Conservation (phyloP, 2,113 vertebrate genomes). For the Bubo blakistoni region DNA sequence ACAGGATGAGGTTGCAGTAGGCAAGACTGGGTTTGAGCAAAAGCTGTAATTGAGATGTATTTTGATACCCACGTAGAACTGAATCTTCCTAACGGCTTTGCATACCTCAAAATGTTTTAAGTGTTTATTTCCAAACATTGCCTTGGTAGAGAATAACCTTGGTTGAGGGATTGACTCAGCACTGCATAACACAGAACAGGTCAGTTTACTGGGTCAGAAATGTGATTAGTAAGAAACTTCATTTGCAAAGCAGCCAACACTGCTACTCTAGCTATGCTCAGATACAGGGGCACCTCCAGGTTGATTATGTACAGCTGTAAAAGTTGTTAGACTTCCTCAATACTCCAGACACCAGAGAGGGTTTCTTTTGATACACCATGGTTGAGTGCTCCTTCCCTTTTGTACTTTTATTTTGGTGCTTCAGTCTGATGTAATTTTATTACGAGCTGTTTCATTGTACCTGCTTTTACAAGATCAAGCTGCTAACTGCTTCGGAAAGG, state of each 20-base stretch:
- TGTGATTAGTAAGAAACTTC: not conserved
- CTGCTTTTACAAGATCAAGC: not conserved
- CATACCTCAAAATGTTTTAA: rapidly evolving
- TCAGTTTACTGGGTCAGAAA: not conserved
- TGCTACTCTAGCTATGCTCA: not conserved
- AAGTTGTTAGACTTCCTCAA: not conserved
- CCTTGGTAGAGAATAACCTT: not conserved
- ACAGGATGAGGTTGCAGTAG: not conserved
- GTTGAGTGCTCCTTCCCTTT: not conserved
- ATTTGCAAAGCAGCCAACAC: not conserved
- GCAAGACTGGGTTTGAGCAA: not conserved
- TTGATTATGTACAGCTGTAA: not conserved
- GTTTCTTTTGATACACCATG: not conserved
- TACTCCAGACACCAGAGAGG: not conserved
- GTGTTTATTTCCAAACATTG: not conserved
- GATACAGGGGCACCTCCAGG: not conserved
- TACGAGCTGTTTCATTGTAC: not conserved
- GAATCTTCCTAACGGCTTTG: not conserved
- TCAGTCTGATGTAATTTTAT: not conserved
- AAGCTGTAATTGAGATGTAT: not conserved
- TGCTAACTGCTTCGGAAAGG: not conserved
- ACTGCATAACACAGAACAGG: rapidly evolving
- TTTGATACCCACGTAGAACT: not conserved
- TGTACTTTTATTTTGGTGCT: not conserved
- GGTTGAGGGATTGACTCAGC: not conserved